Conservation (phyloP, 1,140 invertebrate genomes). For the Dendroctonus ponderosae region DNA sequence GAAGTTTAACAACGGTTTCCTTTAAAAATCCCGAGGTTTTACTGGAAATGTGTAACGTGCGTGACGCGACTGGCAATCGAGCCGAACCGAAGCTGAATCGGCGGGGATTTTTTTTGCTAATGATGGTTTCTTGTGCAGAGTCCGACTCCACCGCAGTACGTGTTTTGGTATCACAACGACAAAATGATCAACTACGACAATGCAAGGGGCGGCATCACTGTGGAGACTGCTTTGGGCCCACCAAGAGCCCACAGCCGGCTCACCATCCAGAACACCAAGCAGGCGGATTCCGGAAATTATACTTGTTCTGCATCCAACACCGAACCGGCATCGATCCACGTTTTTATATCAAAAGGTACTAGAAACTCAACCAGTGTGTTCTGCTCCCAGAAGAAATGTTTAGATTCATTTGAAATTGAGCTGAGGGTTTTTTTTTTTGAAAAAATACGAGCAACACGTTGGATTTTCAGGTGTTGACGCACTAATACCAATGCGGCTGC, state of each 20-base stretch:
- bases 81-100: neutral
- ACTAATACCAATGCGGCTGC: too few species aligned
- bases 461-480: neutral
- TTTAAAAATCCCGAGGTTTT: neutral
- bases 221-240: constrained; percentile 81
- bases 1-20: constrained; percentile 1
- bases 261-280: constrained; percentile 77
- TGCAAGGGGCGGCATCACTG: constrained; percentile 76
- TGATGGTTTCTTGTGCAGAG: constrained; percentile 62
- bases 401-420: neutral
- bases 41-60: neutral
- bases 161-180: constrained; percentile 90
- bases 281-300: constrained; percentile 87
- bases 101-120: neutral
- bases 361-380: neutral
- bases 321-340: constrained; percentile 82
- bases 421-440: too few species aligned
- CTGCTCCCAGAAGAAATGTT: neutral
- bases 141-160: constrained; percentile 83
- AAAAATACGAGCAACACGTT: too few species aligned
- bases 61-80: neutral
- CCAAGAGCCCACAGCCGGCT: constrained; percentile 78
- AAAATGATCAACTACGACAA: constrained; percentile 91
- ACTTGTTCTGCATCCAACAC: constrained; percentile 88
- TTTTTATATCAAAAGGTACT: constrained; percentile 85